These are phyloP conservation scores for Drosophila imparisetae DNA, from an alignment of 2,888 invertebrate genomes.

Conservation along the genomic window DNA sequence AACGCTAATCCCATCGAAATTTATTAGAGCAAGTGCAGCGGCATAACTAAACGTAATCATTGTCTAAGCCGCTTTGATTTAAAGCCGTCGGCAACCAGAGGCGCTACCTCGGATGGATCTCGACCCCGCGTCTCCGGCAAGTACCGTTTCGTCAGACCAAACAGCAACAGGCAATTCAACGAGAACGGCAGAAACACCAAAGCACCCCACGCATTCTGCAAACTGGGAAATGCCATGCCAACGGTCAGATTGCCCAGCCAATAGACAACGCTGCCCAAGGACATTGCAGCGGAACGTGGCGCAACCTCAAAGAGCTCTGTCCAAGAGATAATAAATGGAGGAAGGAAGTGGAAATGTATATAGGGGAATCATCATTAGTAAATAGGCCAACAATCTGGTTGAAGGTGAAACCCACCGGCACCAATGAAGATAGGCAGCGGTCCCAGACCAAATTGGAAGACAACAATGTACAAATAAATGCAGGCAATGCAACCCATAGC, in stretches of 20 bases:
- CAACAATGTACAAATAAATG: constrained; percentile 90
- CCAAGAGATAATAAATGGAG: constrained; percentile 50
- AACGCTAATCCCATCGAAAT: constrained; percentile 29
- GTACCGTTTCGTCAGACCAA: constrained; percentile 86
- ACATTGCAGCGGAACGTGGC: constrained; percentile 93
- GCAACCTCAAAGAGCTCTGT: constrained; percentile 92
- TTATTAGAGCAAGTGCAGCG: constrained; percentile 9
- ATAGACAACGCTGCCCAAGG: constrained; percentile 93
- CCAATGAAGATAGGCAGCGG: constrained; percentile 95
- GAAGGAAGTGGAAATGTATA: background rate
- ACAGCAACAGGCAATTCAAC: constrained; percentile 77
- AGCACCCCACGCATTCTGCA: constrained; percentile 88
- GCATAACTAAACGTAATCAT: constrained; percentile 3
- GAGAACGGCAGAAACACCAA: constrained; percentile 91
- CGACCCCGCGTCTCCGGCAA: constrained; percentile 91
- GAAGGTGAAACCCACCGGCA: constrained; percentile 86
- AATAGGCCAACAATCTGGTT: background rate
- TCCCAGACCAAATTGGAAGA: constrained; percentile 93
- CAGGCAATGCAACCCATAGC: constrained; percentile 89
- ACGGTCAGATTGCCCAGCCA: constrained; percentile 95
- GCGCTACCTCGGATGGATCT: constrained; percentile 87
- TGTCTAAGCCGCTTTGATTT: constrained; percentile 82
- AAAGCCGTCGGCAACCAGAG: constrained; percentile 88
- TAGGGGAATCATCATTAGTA: background rate
- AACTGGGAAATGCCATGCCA: constrained; percentile 89